Evolutionary conservation across 2,113 vertebrate genomes (phyloP).

Genomic region (Redunca redunca): DNA sequence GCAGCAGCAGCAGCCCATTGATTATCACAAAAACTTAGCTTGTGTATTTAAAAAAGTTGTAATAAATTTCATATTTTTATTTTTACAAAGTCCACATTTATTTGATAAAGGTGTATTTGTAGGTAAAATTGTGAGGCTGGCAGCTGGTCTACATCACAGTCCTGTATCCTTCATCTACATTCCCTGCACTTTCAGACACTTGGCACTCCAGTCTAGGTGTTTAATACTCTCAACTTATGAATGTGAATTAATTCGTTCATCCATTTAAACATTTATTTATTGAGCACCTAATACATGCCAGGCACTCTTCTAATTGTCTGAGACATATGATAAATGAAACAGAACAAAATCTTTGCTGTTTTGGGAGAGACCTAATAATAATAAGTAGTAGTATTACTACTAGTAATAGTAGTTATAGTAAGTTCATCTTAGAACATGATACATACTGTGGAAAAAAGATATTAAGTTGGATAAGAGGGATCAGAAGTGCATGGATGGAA

Average conservation of each 20-base stretch:
- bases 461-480: not conserved
- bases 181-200: not conserved
- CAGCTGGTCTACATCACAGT: not conserved
- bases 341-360: not conserved
- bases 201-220: not conserved
- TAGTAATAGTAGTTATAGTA: not conserved
- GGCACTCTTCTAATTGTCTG: not conserved
- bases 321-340: not conserved
- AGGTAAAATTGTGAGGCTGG: slow-evolving; percentile 25
- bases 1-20: not conserved
- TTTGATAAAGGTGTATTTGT: not conserved
- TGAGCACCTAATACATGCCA: slow-evolving; percentile 11
- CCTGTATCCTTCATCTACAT: not conserved
- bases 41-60: not conserved
- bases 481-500: not conserved
- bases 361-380: not conserved
- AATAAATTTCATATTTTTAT: not conserved
- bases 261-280: not conserved
- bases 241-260: not conserved
- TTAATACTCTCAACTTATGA: not conserved
- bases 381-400: not conserved
- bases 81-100: slow-evolving; percentile 19
- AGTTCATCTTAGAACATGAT: not conserved
- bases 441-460: not conserved
- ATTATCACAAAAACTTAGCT: not conserved